Conservation (phyloP, 2,113 vertebrate species). For the Suricata suricatta region DNA sequence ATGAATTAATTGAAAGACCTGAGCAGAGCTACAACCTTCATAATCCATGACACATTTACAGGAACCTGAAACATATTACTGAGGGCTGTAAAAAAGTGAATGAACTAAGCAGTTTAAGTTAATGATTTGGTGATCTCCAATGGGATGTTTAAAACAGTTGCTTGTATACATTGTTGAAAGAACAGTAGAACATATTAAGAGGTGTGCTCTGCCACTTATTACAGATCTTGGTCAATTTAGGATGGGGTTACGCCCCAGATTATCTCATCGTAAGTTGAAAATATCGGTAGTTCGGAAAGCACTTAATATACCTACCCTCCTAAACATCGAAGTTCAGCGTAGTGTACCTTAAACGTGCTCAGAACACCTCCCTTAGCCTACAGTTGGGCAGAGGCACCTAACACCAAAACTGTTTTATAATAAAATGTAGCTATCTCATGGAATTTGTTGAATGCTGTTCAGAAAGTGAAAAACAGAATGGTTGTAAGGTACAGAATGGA, state of each 20-base stretch:
- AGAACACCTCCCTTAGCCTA: not conserved
- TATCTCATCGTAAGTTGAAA: not conserved
- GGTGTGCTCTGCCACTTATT: not conserved
- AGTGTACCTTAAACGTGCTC: not conserved
- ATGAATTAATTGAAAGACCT: constrained; percentile 62
- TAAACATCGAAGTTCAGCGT: not conserved
- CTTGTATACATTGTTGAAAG: constrained; percentile 23
- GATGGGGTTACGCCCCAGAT: not conserved
- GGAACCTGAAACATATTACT: constrained; percentile 40
- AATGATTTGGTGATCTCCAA: not conserved
- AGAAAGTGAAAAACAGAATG: not conserved
- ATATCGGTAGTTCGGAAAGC: not conserved
- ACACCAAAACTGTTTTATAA: not conserved
- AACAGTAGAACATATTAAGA: not conserved
- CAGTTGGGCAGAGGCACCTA: not conserved
- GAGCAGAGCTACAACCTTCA: not conserved
- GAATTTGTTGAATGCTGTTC: not conserved
- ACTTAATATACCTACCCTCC: not conserved
- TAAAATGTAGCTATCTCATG: not conserved
- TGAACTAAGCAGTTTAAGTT: constrained; percentile 2
- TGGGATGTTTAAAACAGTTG: constrained; percentile 5
- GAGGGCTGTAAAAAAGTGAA: constrained; percentile 13
- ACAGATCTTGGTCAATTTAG: not conserved
- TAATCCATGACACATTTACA: constrained; percentile 18
- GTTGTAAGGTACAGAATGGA: not conserved